A percentile compares a stretch with the other conserved stretches of the same genome.
These are phyloP conservation scores for Orchestia grillus DNA, from an alignment of 1,140 invertebrate species.

Conservation along the genomic window DNA sequence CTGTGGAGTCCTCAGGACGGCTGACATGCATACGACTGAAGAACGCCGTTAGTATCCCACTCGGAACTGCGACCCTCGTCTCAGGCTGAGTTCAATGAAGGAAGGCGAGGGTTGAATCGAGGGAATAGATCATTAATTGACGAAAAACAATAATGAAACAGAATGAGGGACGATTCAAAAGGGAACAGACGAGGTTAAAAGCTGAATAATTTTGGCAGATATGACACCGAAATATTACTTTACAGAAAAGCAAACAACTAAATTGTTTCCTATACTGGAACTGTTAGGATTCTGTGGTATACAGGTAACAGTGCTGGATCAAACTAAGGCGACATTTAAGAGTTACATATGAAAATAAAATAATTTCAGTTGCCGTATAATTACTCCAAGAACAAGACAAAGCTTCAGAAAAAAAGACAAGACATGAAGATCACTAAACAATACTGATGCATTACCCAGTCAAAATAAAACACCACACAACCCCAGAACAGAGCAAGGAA, in stretches of 20 bases:
- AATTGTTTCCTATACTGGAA: background rate
- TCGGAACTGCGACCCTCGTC: background rate
- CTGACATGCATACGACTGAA: background rate
- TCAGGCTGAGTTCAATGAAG: background rate
- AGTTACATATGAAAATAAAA: no score
- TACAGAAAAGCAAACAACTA: background rate
- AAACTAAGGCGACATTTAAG: background rate
- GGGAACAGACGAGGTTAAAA: no score
- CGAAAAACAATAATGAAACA: background rate
- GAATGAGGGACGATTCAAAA: background rate
- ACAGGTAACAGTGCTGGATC: background rate
- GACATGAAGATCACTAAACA: background rate
- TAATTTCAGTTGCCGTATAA: background rate
- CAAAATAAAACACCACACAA: background rate
- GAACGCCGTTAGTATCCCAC: background rate
- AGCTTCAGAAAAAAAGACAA: background rate
- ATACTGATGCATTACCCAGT: background rate
- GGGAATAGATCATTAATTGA: background rate
- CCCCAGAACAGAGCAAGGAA: background rate
- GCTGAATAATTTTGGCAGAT: no score
- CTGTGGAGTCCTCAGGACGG: background rate
- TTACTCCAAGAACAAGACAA: background rate
- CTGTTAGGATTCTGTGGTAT: background rate
- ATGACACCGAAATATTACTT: background rate
- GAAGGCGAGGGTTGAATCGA: background rate